Base-by-base conservation (phyloP, 2,888 invertebrate genomes). In the Cheilosia variabilis region DNA sequence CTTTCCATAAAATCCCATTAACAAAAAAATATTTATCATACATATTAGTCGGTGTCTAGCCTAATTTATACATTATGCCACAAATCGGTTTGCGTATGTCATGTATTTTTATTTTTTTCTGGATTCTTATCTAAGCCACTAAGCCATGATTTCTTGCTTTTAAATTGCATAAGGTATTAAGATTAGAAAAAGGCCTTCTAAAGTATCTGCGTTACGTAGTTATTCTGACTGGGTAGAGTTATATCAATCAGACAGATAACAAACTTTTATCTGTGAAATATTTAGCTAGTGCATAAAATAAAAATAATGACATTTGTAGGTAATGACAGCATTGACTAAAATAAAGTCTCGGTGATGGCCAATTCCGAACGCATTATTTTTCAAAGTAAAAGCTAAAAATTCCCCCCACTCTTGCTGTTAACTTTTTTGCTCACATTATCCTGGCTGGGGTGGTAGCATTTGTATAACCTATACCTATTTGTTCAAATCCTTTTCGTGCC, bases 201-300 rank as follows among this genome's bases (percentile, higher is more conserved):
- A 27, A 31, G 24, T 13, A 45, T 17, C 1, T 41, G 1, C 34
- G 37, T 45, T 27, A 62, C n/a, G 45, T 45, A 7, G 17, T 2
- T 60, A 60, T n/a, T 24, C 27, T n/a, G 15, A 5, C 27, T 17
- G 45, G 31, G 17, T 27, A 4, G 13, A n/a, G 17, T 31, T 45
- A 31, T 62, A 45, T 47, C 47, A 63, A 19, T 63, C 9, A 50
- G 63, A n/a, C 34, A 63, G 63, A 63, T 63, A 63, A 50, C 31
- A 19, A 22, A 31, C 31, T 19, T 34, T 50, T 34, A 22, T 63
- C 62, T 47, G 19, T 19, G 22, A 34, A 47, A 15, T 3, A 34
- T 63, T 47, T 7, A 1, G 15, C 3, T 22, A 22, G 15, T 47
- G 63, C 47, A 45, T 43, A 15, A 17, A 63, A 17, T 19, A 2